Percentiles rank a stretch among this genome's conserved stretches.
These are phyloP conservation scores for Phoebastria nigripes DNA, from an alignment of 2,797 vertebrate species.

Conservation along the genomic window DNA sequence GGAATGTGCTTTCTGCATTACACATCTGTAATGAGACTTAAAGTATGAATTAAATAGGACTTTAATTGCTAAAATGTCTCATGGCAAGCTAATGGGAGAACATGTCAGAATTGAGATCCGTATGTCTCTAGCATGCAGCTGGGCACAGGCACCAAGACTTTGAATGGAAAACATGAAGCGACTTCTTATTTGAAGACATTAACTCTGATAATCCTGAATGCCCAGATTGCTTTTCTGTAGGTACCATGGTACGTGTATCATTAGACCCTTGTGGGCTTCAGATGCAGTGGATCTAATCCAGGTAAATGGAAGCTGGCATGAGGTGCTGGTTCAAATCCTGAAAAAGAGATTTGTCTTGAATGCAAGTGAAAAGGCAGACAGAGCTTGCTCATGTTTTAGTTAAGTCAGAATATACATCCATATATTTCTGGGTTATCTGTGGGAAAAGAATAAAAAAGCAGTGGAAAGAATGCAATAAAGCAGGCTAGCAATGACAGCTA, in stretches of 20 bases:
- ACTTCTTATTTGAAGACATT: background rate
- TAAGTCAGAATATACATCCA: background rate
- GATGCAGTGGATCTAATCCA: background rate
- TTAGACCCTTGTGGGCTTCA: background rate
- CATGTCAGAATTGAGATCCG: background rate
- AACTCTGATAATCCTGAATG: background rate
- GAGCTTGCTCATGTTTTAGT: background rate
- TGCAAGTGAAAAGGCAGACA: background rate
- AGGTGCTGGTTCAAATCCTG: background rate
- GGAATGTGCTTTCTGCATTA: background rate
- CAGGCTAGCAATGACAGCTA: background rate
- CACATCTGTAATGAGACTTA: background rate
- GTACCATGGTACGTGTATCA: too few species aligned
- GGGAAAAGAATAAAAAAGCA: background rate
- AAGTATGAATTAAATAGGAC: background rate
- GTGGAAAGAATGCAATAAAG: background rate
- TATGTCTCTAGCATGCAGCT: background rate
- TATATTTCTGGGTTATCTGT: background rate
- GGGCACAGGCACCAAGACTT: background rate
- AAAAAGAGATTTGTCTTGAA: background rate
- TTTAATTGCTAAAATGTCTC: background rate
- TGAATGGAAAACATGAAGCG: background rate
- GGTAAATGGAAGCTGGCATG: background rate
- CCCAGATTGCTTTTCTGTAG: background rate
- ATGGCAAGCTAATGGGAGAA: background rate